Conservation (phyloP, 2,888 invertebrate species). For the Eretmocerus hayati region DNA sequence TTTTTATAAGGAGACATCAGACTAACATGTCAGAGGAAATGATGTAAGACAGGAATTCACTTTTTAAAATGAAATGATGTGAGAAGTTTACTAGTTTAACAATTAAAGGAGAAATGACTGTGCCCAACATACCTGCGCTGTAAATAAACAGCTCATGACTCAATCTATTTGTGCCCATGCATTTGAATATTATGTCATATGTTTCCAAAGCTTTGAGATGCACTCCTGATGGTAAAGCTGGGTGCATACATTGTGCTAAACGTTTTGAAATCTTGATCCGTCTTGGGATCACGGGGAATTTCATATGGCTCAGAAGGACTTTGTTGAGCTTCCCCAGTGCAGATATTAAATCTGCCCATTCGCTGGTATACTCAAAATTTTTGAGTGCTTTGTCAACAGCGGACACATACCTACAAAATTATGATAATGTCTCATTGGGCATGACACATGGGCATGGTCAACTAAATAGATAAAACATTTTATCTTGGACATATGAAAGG, state of each 20-base stretch:
- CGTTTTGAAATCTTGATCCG: conserved; percentile 83
- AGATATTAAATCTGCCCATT: conserved; percentile 91
- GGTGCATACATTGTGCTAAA: conserved; percentile 89
- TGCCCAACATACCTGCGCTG: conserved; percentile 57
- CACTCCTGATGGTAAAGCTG: conserved; percentile 83
- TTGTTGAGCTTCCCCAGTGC: conserved; percentile 85
- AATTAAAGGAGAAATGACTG: no score
- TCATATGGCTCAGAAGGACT: conserved; percentile 71
- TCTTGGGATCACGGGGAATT: conserved; percentile 79
- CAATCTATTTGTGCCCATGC: conserved; percentile 73
- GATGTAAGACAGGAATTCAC: no score
- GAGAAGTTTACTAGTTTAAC: no score
- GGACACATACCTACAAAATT: conserved; percentile 54
- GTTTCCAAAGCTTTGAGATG: conserved; percentile 87
- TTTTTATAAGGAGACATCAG: no score
- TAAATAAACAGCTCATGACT: conserved; percentile 80
- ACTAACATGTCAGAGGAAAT: no score
- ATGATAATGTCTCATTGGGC: no score
- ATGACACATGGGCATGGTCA: no score
- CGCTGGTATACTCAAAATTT: conserved; percentile 87
- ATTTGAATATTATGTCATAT: conserved; percentile 83
- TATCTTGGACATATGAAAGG: no score
- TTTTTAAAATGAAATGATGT: no score
- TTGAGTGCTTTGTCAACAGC: conserved; percentile 82
- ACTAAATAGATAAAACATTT: no score